These are phyloP conservation scores for Eubucco bourcierii DNA, from an alignment of 2,113 vertebrate genomes.

Conservation along the genomic window DNA sequence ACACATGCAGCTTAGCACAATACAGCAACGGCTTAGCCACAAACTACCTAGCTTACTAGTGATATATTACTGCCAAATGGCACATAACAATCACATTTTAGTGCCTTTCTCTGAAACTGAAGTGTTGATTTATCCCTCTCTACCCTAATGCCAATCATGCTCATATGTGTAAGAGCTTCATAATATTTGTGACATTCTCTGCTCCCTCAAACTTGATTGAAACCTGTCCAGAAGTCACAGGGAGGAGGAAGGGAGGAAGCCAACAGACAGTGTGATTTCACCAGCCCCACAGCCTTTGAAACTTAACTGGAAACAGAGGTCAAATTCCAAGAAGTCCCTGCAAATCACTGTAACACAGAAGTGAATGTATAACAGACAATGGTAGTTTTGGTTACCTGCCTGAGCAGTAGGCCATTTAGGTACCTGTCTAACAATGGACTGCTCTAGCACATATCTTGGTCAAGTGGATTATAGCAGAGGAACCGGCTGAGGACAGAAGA, in stretches of 20 bases:
- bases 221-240: neutral
- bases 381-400: slow-evolving; percentile 7
- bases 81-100: neutral
- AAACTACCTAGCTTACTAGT: neutral
- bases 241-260: neutral
- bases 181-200: neutral
- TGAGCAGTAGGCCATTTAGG: neutral
- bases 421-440: neutral
- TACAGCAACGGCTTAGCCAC: neutral
- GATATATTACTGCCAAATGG: neutral
- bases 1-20: neutral
- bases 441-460: neutral
- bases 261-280: neutral
- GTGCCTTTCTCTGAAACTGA: neutral
- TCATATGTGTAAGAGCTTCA: neutral
- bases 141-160: neutral
- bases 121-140: neutral
- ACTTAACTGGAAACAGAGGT: neutral
- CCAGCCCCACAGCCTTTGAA: accelerated
- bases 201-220: neutral
- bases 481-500: neutral
- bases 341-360: slow-evolving; percentile 25
- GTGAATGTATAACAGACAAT: neutral
- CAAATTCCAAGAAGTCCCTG: slow-evolving; percentile 21
- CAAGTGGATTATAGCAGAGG: neutral